Conservation (phyloP, 2,888 invertebrate genomes). For the Cepaea hortensis region DNA sequence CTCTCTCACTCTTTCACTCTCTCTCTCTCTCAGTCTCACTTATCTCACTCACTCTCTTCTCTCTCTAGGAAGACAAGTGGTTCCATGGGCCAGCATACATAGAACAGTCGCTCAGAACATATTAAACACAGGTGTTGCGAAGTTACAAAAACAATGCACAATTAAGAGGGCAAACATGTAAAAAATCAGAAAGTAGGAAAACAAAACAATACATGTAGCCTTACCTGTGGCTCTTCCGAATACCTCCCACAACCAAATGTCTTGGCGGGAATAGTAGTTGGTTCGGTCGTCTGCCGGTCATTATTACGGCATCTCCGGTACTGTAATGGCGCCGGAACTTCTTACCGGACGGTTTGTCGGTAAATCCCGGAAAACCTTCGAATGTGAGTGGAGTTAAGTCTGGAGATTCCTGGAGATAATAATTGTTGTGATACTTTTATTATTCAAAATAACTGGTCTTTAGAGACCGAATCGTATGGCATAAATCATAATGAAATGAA, state of each 20-base stretch:
- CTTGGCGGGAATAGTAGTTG: conserved; percentile 41
- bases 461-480: no score
- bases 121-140: no score
- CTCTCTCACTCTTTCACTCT: no score
- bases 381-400: conserved; percentile 12
- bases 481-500: no score
- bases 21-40: no score
- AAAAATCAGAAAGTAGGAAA: no score
- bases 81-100: no score
- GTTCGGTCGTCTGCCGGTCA: conserved; percentile 29
- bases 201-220: background rate
- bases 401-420: conserved; percentile 6
- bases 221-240: conserved; percentile 44
- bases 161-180: no score
- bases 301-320: conserved; percentile 35
- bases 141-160: background rate
- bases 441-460: no score
- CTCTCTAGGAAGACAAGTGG: no score
- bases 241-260: conserved; percentile 13
- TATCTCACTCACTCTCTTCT: no score
- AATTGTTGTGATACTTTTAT: background rate
- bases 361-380: background rate
- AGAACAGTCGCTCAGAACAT: no score
- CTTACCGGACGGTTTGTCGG: conserved; percentile 15
- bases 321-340: conserved; percentile 31